phyloP scores from a whole-genome alignment of 2,888 invertebrate species.

The Muscina levida region DNA sequence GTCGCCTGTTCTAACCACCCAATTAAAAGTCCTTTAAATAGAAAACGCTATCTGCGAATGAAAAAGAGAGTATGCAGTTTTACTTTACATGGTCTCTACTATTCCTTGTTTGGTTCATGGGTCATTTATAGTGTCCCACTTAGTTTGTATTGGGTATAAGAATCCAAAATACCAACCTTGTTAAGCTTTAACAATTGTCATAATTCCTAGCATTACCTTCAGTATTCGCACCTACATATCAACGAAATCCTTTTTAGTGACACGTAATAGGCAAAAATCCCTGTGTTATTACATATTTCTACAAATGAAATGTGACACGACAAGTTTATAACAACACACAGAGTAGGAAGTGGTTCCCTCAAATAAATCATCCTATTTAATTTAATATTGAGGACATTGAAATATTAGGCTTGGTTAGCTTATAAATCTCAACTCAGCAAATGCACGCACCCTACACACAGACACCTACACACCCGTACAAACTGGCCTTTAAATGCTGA shows the following conservation, averaged over 20 bases:
- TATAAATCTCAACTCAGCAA: conserved; percentile 28
- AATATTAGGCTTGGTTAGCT: conserved; percentile 54
- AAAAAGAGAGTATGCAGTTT: too few species aligned
- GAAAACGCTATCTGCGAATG: too few species aligned
- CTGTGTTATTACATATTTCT: conserved; percentile 22
- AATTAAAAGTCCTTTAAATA: too few species aligned
- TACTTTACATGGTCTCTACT: too few species aligned
- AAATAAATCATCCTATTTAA: conserved; percentile 40
- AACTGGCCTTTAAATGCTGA: conserved; percentile 51
- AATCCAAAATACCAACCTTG: too few species aligned
- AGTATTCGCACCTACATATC: neutral
- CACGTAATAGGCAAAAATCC: conserved; percentile 27
- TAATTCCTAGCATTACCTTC: too few species aligned
- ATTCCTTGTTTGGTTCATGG: too few species aligned
- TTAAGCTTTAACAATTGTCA: neutral
- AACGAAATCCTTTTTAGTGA: conserved; percentile 29
- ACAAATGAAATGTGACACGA: conserved; percentile 62
- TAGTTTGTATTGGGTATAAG: too few species aligned
- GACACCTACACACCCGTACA: conserved; percentile 19
- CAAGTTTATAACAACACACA: conserved; percentile 26
- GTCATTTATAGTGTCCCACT: too few species aligned
- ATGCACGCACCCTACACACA: neutral
- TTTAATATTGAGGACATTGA: conserved; percentile 58
- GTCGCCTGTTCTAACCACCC: too few species aligned
- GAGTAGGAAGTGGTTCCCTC: neutral